Conservation (phyloP, 2,113 vertebrate genomes). For the Colossoma macropomum region DNA sequence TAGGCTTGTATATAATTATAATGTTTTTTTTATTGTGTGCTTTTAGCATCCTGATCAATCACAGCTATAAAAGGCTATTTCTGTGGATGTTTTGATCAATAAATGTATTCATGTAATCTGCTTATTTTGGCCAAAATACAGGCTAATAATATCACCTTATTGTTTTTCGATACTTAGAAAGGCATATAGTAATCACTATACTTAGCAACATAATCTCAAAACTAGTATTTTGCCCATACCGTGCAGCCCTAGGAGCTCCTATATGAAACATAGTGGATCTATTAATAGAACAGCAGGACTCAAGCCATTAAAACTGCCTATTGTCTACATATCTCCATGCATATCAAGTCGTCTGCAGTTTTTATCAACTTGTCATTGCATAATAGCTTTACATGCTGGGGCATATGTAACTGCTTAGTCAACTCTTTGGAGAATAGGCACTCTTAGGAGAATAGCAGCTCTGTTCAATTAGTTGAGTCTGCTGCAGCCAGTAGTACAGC, state of each 20-base stretch:
- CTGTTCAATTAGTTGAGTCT: not conserved
- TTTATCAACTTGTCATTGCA: not conserved
- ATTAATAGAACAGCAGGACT: not conserved
- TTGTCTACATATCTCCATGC: not conserved
- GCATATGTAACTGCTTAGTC: not conserved
- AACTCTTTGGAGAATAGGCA: not conserved
- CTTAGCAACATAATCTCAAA: not conserved
- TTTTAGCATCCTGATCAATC: too few species aligned
- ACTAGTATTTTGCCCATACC: not conserved
- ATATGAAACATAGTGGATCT: not conserved
- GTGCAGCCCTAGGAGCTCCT: too few species aligned
- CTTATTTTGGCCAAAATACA: too few species aligned
- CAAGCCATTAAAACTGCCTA: not conserved
- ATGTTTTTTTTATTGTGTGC: too few species aligned
- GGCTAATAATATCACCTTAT: too few species aligned
- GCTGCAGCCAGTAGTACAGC: not conserved
- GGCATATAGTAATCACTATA: too few species aligned
- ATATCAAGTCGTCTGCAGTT: not conserved
- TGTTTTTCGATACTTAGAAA: too few species aligned
- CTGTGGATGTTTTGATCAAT: too few species aligned
- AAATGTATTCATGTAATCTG: too few species aligned
- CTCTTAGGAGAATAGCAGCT: not conserved
- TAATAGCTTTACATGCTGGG: not conserved
- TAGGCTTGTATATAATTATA: not conserved
- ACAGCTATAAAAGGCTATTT: too few species aligned